A percentile compares a stretch with the other conserved stretches of the same genome.
phyloP scores from a whole-genome alignment of 23 tunicate species.

The Halocynthia roretzi region DNA sequence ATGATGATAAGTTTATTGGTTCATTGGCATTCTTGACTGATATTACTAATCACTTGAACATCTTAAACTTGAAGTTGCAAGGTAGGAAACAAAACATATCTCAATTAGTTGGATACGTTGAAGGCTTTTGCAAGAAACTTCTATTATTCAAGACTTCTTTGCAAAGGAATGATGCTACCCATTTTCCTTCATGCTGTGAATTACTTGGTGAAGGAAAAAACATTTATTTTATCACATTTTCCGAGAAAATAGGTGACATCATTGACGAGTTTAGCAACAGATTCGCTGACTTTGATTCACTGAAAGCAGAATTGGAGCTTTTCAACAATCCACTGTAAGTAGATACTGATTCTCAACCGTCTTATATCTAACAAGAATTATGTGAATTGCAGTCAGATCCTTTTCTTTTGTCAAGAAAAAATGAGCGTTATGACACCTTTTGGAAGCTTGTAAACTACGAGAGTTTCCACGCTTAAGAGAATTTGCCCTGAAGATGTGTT shows the following conservation, averaged over 20 bases:
- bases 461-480: background rate
- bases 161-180: constrained; percentile 13
- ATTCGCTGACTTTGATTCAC: constrained; percentile 6
- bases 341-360: constrained; percentile 15
- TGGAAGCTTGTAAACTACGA: constrained; percentile 20
- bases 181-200: constrained; percentile 5
- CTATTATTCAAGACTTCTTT: background rate
- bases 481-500: too few relatives aligned
- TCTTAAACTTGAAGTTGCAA: constrained; percentile 31
- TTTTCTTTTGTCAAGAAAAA: constrained; percentile 34
- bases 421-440: constrained; percentile 20
- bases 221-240: constrained; percentile 5
- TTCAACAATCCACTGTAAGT: constrained; percentile 23
- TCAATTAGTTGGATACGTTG: constrained; percentile 23
- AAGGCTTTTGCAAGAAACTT: constrained; percentile 19
- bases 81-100: constrained; percentile 28
- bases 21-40: constrained; percentile 31
- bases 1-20: constrained; percentile 29
- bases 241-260: constrained; percentile 5
- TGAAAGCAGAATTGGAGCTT: constrained; percentile 12
- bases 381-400: constrained; percentile 37
- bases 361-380: constrained; percentile 12
- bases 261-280: constrained; percentile 3
- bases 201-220: constrained; percentile 17
- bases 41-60: constrained; percentile 30